phyloP scores from a whole-genome alignment of 2,113 vertebrate genomes.

The Capreolus pygargus region DNA sequence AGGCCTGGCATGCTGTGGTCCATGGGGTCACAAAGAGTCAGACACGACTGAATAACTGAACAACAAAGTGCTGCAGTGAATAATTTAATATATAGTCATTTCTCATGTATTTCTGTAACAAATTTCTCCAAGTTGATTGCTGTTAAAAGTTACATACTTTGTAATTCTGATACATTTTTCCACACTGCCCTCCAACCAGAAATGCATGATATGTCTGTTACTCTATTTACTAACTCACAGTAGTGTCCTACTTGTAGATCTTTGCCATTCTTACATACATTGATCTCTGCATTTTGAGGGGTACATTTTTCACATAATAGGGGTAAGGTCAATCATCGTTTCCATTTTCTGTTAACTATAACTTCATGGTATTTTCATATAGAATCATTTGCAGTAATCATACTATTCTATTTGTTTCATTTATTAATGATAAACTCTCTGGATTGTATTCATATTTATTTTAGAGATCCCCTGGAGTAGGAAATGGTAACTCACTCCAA shows the following conservation, averaged over 20 bases:
- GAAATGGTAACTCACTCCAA: neutral
- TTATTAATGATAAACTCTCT: neutral
- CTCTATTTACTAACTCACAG: neutral
- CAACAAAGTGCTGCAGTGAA: neutral
- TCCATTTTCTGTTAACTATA: neutral
- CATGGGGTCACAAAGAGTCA: neutral
- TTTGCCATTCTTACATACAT: neutral
- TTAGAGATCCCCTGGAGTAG: neutral
- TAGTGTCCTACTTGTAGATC: neutral
- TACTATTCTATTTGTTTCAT: neutral
- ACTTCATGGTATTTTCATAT: neutral
- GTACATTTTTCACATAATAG: neutral
- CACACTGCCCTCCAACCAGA: neutral
- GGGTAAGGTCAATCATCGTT: neutral
- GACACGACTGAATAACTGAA: neutral
- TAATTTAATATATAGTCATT: neutral
- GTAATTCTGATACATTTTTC: neutral
- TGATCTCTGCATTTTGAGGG: neutral
- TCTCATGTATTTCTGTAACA: neutral
- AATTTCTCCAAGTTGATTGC: neutral
- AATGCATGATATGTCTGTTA: neutral
- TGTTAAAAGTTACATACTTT: neutral
- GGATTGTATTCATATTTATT: neutral
- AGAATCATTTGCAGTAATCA: neutral
- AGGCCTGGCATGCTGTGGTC: neutral